phyloP scores from a whole-genome alignment of 2,888 invertebrate species.

The Steinernema carpocapsae region DNA sequence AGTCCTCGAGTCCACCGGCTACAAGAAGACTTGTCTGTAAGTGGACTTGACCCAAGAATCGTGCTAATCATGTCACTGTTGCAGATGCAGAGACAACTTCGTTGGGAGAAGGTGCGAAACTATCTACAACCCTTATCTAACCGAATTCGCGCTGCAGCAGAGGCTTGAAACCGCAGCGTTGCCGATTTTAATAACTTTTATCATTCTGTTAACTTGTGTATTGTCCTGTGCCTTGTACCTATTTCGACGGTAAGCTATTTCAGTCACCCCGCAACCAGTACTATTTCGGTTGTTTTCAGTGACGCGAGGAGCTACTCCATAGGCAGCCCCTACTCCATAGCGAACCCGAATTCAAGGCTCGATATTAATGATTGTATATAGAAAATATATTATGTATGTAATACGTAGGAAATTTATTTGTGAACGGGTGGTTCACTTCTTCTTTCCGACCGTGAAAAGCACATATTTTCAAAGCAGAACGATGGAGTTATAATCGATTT shows the following conservation, averaged over 20 bases:
- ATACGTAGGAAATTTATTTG: slow-evolving; percentile 2
- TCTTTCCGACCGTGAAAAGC: background rate
- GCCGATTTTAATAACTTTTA: background rate
- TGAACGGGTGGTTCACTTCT: background rate
- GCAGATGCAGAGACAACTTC: background rate
- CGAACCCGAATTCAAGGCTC: background rate
- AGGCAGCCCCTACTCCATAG: slow-evolving; percentile 1
- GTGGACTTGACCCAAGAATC: background rate
- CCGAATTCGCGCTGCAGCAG: slow-evolving; percentile 25
- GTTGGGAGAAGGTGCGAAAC: background rate
- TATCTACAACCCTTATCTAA: slow-evolving; percentile 1
- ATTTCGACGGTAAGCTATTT: slow-evolving; percentile 15
- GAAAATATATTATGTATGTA: background rate
- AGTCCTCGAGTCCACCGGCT: slow-evolving; percentile 1
- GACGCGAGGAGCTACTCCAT: slow-evolving; percentile 14
- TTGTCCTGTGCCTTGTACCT: slow-evolving; percentile 18
- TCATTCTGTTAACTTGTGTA: slow-evolving; percentile 16
- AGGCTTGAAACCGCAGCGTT: slow-evolving; percentile 17
- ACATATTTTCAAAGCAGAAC: background rate
- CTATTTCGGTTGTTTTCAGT: background rate
- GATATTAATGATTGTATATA: slow-evolving; percentile 27
- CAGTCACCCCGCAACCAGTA: background rate
- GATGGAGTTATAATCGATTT: slow-evolving; percentile 8
- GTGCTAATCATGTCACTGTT: background rate
- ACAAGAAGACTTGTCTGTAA: background rate